Evolutionary conservation across 2,888 invertebrate genomes (phyloP).

Genomic region (Zele albiditarsus): DNA sequence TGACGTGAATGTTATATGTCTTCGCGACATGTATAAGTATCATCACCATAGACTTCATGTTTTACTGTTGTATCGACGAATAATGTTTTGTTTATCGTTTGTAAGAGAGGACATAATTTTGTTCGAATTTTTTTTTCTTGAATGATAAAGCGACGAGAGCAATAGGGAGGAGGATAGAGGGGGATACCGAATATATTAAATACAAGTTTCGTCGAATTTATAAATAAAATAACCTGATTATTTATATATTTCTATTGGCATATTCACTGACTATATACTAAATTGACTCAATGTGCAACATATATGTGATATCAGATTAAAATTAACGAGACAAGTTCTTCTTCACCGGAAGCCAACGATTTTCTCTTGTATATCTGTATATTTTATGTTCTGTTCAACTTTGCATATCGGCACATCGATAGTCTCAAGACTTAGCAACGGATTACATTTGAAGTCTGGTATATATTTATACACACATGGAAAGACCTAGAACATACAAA

Average conservation of each 20-base stretch:
- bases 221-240: conserved; percentile 17
- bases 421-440: conserved; percentile 40
- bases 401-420: conserved; percentile 45
- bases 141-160: background rate
- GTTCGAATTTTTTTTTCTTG: background rate
- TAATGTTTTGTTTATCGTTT: background rate
- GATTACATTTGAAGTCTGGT: conserved; percentile 38
- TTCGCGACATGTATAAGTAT: conserved; percentile 10
- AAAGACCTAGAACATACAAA: conserved; percentile 7
- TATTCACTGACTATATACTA: conserved; percentile 4
- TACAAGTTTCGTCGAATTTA: conserved; percentile 1
- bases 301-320: conserved; percentile 23
- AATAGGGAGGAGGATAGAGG: background rate
- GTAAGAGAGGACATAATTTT: conserved; percentile 6
- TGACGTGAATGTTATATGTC: conserved; percentile 49
- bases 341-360: conserved; percentile 35
- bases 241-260: conserved; percentile 15
- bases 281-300: background rate
- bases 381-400: conserved; percentile 26
- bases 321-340: conserved; percentile 33
- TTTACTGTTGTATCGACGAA: conserved; percentile 12
- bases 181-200: conserved; percentile 10
- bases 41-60: background rate
- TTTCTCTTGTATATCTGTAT: conserved; percentile 26
- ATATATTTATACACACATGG: conserved; percentile 3